Evolutionary conservation across 2,888 invertebrate species (phyloP), one percentile per base, ranked within the genome.

Genomic region (Agrotis puta): DNA sequence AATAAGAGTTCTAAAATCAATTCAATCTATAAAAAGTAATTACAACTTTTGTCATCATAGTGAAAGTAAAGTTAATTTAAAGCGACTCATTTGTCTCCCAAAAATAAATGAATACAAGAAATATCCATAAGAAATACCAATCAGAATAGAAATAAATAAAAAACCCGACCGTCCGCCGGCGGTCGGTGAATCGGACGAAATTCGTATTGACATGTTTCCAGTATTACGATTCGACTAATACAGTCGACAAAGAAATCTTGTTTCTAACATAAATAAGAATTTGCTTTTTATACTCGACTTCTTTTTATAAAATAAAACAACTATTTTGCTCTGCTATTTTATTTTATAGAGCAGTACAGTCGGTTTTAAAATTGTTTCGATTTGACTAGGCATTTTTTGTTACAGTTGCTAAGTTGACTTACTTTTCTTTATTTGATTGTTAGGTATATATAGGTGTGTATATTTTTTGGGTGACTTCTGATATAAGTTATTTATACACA

Each of bases 131-230:
- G 70, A 77, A 77, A 74, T 79, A 84, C 78, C 77, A 84, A 77
- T 74, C 74, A 65, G 58, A 70, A 53, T 58, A 58, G 53, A 81
- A 74, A 70, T 48, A 69, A 63, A 67, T 72, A 83, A 84, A 83
- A 82, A 86, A 88, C 76, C 77, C 77, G 72, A 58, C 58, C 79
- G 69, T 64, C 82, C 79, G 75, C 77, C 87, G 88, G 84, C 88
- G 88, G 87, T 85, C 88, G 82, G 82, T 87, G 87, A 86, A 89
- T 93, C 91, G 87, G 77, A 88, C 89, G 94, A 94, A 64, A 95
- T 94, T 87, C 87, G 88, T 94, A 95, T 95, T 93, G 95, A 94
- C 95, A 94, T 90, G 94, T 95, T 95, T 95, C 95, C 95, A 92
- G 93, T 87, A 92, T 93, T 94, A 89, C 93, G 95, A 94, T 91